A percentile compares a stretch with the other conserved stretches of the same genome.
phyloP scores from a whole-genome alignment of 2,113 vertebrate genomes.

The Camarhynchus parvulus region DNA sequence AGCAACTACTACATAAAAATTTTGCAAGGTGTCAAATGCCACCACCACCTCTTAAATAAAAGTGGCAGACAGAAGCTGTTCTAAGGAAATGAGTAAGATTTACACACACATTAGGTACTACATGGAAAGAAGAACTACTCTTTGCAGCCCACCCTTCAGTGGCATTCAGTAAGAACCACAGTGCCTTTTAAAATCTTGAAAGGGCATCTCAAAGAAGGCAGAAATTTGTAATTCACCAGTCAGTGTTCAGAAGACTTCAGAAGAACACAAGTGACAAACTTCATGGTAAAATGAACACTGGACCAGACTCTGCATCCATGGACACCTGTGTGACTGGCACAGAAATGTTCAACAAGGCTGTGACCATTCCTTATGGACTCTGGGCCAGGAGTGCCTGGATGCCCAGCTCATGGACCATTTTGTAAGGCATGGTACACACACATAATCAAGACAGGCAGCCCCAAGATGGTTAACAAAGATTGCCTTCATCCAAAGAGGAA shows the following conservation, averaged over 20 bases:
- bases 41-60: background rate
- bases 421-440: background rate
- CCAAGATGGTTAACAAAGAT: background rate
- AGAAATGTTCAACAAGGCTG: accelerated
- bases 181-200: background rate
- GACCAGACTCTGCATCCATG: background rate
- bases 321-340: accelerated
- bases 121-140: background rate
- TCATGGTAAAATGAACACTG: background rate
- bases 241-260: background rate
- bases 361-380: background rate
- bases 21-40: constrained; percentile 13
- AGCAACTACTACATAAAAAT: background rate
- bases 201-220: background rate
- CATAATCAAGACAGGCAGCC: background rate
- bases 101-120: background rate
- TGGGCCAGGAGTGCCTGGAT: background rate
- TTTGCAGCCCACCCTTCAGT: background rate
- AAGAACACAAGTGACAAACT: background rate
- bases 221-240: background rate
- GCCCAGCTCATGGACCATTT: background rate
- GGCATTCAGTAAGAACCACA: background rate
- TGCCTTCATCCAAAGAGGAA: background rate
- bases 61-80: constrained; percentile 23
- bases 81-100: background rate